Evolutionary conservation across 2,888 invertebrate species (phyloP), one percentile per base, ranked within the genome.

Genomic region (Nymphalis c-album): DNA sequence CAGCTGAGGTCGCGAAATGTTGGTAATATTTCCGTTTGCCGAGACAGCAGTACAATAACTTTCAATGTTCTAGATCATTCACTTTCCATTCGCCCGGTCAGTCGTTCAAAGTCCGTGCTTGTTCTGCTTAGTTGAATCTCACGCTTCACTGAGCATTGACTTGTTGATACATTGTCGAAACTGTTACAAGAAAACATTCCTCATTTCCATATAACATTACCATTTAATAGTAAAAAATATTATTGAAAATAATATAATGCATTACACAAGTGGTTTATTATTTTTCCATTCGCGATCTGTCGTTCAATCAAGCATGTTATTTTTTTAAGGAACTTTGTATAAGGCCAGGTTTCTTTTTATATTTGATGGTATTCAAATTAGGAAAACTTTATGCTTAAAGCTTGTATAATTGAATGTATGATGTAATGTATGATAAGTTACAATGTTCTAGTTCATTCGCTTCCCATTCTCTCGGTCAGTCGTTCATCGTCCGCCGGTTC

Each of bases 81-180:
- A 57, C 40, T 57, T 57, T 58, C 31, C 55, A 60, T 60, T 60
- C 60, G 35, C 35, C 70, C 72, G 76, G 73, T 75, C 74, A 71
- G 68, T 76, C 73, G 70, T 72, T 71, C 74, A 72, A 68, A 71
- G 68, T 70, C 73, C 71, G 74, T 65, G 65, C 67, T 55, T 74
- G 73, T 73, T 73, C 77, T 73, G 71, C 70, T 46, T 70, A 72
- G 73, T 57, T 77, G 72, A 58, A 17, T 60, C 47, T 18, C 55
- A 40, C 73, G 75, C 73, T 71, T 73, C 77, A 73, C 71, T 77
- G 75, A 64, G 35, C 71, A 48, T 68, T 73, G 76, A 78, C 78
- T 79, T 79, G 76, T 77, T 78, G 78, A 78, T 78, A 75, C 74
- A 75, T 75, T 57, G 70, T 60, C 53, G 40, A 17, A 57, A 31